Base-by-base conservation (phyloP, 2,797 vertebrate species). In the Neosilurus mollespiculum region DNA sequence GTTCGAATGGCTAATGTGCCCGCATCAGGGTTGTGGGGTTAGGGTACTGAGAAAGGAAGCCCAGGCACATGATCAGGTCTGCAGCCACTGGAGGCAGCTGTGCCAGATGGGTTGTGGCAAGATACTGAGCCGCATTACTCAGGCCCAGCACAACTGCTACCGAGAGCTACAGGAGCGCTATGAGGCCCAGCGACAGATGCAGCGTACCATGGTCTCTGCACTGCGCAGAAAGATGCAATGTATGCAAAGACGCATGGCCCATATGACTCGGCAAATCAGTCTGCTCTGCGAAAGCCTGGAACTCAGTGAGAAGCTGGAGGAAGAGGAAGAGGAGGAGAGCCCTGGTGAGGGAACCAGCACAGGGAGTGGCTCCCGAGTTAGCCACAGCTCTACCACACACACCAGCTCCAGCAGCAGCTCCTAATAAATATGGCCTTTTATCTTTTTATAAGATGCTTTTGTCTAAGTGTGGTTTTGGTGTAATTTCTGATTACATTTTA, bases 71-170 rank as follows among this genome's bases (percentile, higher is more conserved):
- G 69, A 51, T 49, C 90, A 84, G 77, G 82, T n/a, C 65, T 94
- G 94, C 64, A 88, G 79, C 22, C 87, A 89, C 20, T 88, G 89
- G 80, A 84, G 69, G 37, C 87, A 86, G 75, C 87, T 81, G 22
- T 94, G 93, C 69, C 86, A 87, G 3, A 89, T 93, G 89, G 94
- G 93, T 81, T 93, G 92, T 0, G 93, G 93, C 10, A 87, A 90
- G 1, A 78, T 86, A 26, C 91, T 94, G 24, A 82, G 84, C 24
- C 89, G 87, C 0, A 64, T 61, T 0, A 90, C 90, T 15, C 86
- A 82, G 0, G 85, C 70, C 0, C 61, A n/a, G 30, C 93, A 93
- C 88, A 93, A 94, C 88, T 94, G 94, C 89, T 93, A 92, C 87
- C 83, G 54, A 4, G 89, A 93, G 30, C 88, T 93, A n/a, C 91